These are phyloP conservation scores for Phymanthus crucifer DNA, from an alignment of 92 coral and sea anemone genomes.

Conservation along the genomic window DNA sequence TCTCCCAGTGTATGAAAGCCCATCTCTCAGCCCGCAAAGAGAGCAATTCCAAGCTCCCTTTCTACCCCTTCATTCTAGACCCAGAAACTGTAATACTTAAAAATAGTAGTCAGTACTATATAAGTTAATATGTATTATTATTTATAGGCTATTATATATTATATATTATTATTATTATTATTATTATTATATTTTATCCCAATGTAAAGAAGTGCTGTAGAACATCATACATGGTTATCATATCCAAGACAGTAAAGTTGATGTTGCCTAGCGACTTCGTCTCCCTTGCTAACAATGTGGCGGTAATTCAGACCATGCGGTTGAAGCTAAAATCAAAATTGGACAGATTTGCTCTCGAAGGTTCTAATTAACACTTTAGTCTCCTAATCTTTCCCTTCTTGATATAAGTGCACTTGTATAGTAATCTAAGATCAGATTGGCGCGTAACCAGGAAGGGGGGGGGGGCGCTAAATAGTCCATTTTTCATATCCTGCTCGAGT, in stretches of 20 bases:
- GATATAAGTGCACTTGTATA: not conserved
- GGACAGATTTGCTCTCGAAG: not conserved
- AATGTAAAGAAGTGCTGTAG: not conserved
- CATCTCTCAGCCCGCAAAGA: too few relatives aligned
- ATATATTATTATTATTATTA: too few relatives aligned
- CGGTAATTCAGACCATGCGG: not conserved
- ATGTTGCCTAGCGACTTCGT: not conserved
- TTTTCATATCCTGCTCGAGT: too few relatives aligned
- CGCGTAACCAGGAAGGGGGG: not conserved
- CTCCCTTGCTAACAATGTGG: conserved; percentile 1
- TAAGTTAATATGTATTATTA: too few relatives aligned
- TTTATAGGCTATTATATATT: too few relatives aligned
- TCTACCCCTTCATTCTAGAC: too few relatives aligned
- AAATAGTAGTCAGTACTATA: not conserved
- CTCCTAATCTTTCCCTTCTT: not conserved
- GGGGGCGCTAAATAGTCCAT: too few relatives aligned
- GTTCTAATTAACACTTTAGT: not conserved
- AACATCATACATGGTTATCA: not conserved
- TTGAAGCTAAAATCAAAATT: not conserved
- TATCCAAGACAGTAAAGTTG: not conserved
- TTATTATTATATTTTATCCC: too few relatives aligned
- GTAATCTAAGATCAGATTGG: not conserved
- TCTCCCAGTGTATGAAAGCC: too few relatives aligned
- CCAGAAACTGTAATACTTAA: not conserved
- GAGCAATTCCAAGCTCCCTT: too few relatives aligned